Evolutionary conservation across 2,113 vertebrate species (phyloP), one percentile per base, ranked within the genome.

Genomic region (Gymnocephalus cernua): DNA sequence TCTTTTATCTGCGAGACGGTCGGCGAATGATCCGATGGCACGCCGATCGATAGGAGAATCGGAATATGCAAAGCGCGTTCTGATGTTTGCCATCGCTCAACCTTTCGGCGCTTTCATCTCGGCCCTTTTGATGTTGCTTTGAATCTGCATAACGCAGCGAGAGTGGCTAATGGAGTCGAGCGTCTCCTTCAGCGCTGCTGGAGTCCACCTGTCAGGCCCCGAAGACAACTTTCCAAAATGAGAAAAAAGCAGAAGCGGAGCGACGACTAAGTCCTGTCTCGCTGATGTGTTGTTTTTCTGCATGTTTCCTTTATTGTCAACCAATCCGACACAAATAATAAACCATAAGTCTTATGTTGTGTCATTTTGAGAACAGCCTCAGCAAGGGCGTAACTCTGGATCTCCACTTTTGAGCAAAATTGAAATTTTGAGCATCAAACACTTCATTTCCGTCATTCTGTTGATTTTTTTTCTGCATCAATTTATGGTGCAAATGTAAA

Each of bases 31-130:
- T 91, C 90, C 79, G 57, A 89, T 86, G 83, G 84, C 70, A 56
- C 51, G 75, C 87, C 86, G 86, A 94, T 94, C 92, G 85, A 94
- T 94, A 68, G 86, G 80, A 92, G 86, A 86, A 93, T 90, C 76
- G 65, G 88, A 78, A 90, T 92, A 93, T 94, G 92, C 93, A 93
- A 92, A 94, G 87, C 83, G 59, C 11, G 91, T 91, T 90, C 82
- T 84, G 86, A 87, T 90, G 89, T 91, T 92, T 89, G 94, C 91
- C 91, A 87, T 88, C 70, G 78, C 90, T 91, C 91, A 90, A 94
- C 93, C 91, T 93, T 89, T 92, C 51, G 29, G 12, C 15, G 84
- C 93, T 94, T 95, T 95, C 90, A 94, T 95, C 91, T 93, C 47
- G 57, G 51, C 77, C 89, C 90, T 74, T 95, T 94, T 95, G 94